Evolutionary conservation across 2,888 invertebrate species (phyloP).

Genomic region (Corythucha ciliata): DNA sequence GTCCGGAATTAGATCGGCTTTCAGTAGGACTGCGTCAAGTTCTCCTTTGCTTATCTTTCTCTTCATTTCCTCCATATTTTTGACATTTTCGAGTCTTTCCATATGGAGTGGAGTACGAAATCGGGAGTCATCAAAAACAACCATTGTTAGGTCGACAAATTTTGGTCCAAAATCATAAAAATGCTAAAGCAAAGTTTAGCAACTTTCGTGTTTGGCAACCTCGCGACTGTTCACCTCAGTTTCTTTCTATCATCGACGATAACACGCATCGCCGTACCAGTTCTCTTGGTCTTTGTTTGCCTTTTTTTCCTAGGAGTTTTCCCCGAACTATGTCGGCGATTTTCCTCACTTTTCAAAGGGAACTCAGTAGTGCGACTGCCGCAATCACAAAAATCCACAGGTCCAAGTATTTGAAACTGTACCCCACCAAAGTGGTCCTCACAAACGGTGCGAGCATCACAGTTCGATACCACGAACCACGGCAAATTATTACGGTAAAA

Average conservation of each 20-base stretch:
- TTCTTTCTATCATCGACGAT: no score
- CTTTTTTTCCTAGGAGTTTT: no score
- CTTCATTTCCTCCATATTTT: slow-evolving; percentile 49
- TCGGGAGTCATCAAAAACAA: no score
- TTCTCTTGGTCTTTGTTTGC: no score
- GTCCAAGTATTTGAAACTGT: slow-evolving; percentile 60
- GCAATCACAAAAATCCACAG: slow-evolving; percentile 70
- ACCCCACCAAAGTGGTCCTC: slow-evolving; percentile 69
- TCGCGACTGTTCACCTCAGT: no score
- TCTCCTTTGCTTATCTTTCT: slow-evolving; percentile 48
- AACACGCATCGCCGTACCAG: no score
- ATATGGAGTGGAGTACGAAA: slow-evolving; percentile 20
- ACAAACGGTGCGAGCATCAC: slow-evolving; percentile 82
- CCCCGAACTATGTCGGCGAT: no score
- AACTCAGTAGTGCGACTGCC: slow-evolving; percentile 44
- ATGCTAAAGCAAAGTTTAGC: no score
- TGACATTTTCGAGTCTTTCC: slow-evolving; percentile 45
- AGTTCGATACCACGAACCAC: slow-evolving; percentile 73
- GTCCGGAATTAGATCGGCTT: slow-evolving; percentile 51
- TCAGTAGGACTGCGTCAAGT: slow-evolving; percentile 53
- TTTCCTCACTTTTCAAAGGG: no score
- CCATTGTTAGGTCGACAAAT: no score
- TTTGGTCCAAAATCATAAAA: no score
- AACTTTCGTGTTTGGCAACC: no score
- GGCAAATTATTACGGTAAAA: slow-evolving; percentile 73